Percentiles rank a stretch among this genome's conserved stretches.
Evolutionary conservation across 2,888 invertebrate species (phyloP).

Genomic region (Drosophila neotestacea): DNA sequence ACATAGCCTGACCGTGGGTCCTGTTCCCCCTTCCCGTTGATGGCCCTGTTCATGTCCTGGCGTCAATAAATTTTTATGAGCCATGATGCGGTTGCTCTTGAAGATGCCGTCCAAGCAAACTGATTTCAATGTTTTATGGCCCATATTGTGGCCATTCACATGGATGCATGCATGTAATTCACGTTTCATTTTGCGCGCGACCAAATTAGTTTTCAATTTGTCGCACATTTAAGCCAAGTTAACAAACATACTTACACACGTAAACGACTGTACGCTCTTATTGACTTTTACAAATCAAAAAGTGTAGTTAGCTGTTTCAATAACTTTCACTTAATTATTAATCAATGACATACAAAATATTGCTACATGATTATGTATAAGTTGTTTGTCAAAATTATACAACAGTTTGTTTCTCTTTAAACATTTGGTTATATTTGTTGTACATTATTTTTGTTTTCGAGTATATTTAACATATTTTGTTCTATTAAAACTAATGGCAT

Average conservation of each 20-base stretch:
- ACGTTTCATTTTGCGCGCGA: constrained; percentile 57
- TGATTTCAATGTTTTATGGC: constrained; percentile 76
- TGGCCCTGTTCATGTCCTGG: constrained; percentile 52
- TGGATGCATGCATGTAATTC: constrained; percentile 57
- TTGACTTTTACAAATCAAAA: not conserved
- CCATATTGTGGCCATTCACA: constrained; percentile 65
- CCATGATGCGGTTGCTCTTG: constrained; percentile 75
- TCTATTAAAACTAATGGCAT: no score
- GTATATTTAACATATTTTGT: no score
- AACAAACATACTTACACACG: not conserved
- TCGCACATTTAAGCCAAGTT: constrained; percentile 11
- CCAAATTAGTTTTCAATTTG: constrained; percentile 74
- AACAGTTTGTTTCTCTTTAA: not conserved
- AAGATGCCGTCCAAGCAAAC: constrained; percentile 66
- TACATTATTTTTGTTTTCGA: no score
- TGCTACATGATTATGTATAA: not conserved
- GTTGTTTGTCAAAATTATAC: not conserved
- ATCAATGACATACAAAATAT: not conserved
- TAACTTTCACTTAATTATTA: not conserved
- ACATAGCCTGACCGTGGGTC: constrained; percentile 37
- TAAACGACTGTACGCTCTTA: not conserved
- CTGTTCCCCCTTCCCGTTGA: not conserved
- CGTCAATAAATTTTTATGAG: constrained; percentile 81
- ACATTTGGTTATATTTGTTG: not conserved
- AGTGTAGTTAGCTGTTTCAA: not conserved